A percentile compares a stretch with the other conserved stretches of the same genome.
phyloP scores from a whole-genome alignment of 2,797 vertebrate genomes.

The Pantherophis vulpinus region DNA sequence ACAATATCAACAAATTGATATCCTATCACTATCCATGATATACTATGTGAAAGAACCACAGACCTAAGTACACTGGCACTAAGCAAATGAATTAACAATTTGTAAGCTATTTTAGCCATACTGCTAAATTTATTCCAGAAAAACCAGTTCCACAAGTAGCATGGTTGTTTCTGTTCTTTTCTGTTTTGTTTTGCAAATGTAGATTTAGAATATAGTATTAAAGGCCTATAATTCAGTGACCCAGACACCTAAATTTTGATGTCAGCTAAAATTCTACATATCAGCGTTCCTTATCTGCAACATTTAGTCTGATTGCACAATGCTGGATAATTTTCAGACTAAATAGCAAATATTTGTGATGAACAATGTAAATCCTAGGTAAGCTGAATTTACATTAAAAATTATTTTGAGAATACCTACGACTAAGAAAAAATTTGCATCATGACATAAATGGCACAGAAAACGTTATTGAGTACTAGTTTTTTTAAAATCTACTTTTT shows the following conservation, averaged over 20 bases:
- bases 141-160: neutral
- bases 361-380: neutral
- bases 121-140: neutral
- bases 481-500: neutral
- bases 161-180: neutral
- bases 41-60: neutral
- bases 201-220: neutral
- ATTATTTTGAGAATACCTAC: neutral
- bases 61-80: neutral
- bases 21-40: slow-evolving; percentile 25
- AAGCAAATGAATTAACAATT: slow-evolving; percentile 7
- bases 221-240: neutral
- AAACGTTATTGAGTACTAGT: neutral
- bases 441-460: neutral
- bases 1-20: slow-evolving; percentile 10
- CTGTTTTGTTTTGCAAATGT: neutral
- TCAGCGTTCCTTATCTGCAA: neutral
- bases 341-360: neutral
- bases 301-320: neutral
- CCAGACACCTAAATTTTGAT: slow-evolving; percentile 1
- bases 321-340: neutral
- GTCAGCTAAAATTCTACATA: neutral
- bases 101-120: slow-evolving; percentile 16
- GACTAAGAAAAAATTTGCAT: neutral
- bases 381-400: neutral